Evolutionary conservation across 2,113 vertebrate genomes (phyloP).

Genomic region (Bubalus kerabau): DNA sequence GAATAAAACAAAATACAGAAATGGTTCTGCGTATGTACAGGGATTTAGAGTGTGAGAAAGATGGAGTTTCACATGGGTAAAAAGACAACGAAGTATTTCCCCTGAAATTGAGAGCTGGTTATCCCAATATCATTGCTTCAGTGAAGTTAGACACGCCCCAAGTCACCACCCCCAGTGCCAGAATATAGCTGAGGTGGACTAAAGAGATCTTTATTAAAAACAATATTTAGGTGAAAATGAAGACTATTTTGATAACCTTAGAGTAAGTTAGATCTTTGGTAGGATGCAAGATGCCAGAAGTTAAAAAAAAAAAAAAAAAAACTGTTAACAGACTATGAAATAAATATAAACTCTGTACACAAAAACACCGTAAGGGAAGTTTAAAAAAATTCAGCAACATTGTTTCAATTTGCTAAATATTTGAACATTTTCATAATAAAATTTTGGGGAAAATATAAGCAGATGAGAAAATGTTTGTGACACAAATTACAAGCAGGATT

Average conservation of each 20-base stretch:
- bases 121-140: not conserved
- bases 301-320: not conserved
- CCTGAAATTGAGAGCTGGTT: not conserved
- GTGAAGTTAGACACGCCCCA: not conserved
- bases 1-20: not conserved
- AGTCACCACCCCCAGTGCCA: not conserved
- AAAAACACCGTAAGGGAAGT: not conserved
- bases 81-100: not conserved
- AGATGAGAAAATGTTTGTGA: not conserved
- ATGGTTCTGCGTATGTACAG: not conserved
- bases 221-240: not conserved
- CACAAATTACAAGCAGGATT: slow-evolving; percentile 42
- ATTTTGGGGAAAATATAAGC: not conserved
- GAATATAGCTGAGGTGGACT: not conserved
- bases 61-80: not conserved
- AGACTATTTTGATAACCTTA: not conserved
- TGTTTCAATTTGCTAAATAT: not conserved
- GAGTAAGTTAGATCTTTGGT: not conserved
- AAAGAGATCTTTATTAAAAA: not conserved
- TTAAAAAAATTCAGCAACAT: not conserved
- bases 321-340: not conserved
- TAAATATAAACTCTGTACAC: not conserved
- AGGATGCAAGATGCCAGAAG: not conserved
- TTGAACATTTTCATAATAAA: slow-evolving; percentile 44
- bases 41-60: not conserved